These are phyloP conservation scores for Nymphalis urticae DNA, from an alignment of 2,888 invertebrate species.

Conservation along the genomic window DNA sequence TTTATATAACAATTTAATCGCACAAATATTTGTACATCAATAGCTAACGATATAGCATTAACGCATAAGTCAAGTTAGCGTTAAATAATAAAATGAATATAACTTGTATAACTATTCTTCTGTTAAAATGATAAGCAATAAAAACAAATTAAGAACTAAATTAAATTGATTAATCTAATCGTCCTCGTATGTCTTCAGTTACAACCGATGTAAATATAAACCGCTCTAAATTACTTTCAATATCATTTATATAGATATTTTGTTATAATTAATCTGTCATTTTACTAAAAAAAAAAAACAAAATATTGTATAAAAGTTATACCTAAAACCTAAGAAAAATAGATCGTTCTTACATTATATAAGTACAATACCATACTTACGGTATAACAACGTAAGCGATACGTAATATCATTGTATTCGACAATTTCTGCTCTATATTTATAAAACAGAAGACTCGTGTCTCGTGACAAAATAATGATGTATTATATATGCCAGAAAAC, in stretches of 20 bases:
- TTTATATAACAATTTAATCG: conserved; percentile 36
- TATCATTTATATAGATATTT: conserved; percentile 32
- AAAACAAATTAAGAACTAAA: conserved; percentile 22
- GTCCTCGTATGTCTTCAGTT: conserved; percentile 23
- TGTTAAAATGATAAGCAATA: conserved; percentile 34
- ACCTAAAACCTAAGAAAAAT: conserved; percentile 54
- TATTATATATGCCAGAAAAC: conserved; percentile 62
- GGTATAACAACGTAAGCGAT: conserved; percentile 70
- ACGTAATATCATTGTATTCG: conserved; percentile 52
- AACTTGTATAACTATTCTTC: conserved; percentile 36
- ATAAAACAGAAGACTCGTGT: conserved; percentile 58
- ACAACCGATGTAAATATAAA: conserved; percentile 37
- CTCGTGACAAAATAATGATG: conserved; percentile 53
- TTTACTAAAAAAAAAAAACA: conserved; percentile 40
- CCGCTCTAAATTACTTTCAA: conserved; percentile 28
- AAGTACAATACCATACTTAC: conserved; percentile 62
- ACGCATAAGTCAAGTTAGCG: background rate
- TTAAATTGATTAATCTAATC: conserved; percentile 17
- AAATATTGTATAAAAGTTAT: conserved; percentile 58
- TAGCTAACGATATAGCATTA: background rate
- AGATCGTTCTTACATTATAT: conserved; percentile 54
- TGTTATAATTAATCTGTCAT: conserved; percentile 39
- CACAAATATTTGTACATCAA: conserved; percentile 32
- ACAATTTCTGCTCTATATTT: conserved; percentile 59
- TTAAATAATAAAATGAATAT: background rate